Evolutionary conservation across 2,888 invertebrate species (phyloP), one percentile per base, ranked within the genome.

Genomic region (Ormyrus pomaceus): DNA sequence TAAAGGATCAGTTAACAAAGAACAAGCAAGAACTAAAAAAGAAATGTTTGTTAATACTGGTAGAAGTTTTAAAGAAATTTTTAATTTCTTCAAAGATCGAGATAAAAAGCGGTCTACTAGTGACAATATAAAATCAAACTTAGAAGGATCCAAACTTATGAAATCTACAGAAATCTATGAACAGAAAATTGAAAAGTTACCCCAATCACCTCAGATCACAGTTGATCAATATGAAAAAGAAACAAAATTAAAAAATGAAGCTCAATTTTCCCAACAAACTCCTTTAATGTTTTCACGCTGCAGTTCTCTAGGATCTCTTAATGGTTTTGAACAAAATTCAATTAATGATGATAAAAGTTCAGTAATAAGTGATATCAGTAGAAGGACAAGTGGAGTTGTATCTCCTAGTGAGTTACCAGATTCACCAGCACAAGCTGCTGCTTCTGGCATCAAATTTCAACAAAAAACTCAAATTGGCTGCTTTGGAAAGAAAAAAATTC

Each of bases 351-450:
- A 97, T 89, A 94, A 95, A 82, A 96, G 96, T 82, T 97, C 97
- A 0, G 94, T 96, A 56, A 93, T 96, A 8, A 96, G 97, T 79
- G 97, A 97, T 91, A 95, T 97, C 88, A 95, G 97, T 89, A 95
- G 96, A 4, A 91, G 87, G 77, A 90, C 90, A 4, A 98, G 98
- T 84, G 98, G 97, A 51, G 94, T 96, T 70, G 95, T 98, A 59
- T 97, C 97, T 0, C 98, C 98, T 0, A 97, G 97, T 86, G 98
- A 98, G 91, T 93, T 98, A 71, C 98, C 98, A 0, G 98, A 98
- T 92, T 98, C 98, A 0, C 98, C 98, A 0, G 95, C 97, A 70
- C 95, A 95, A 88, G 96, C 95, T 64, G 94, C 95, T 88, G 95
- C 95, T 5, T 93, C 94, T 10, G 94, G 94, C 84, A 94, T 94